phyloP scores from a whole-genome alignment of 2,888 invertebrate genomes.

The Craniophora ligustri region DNA sequence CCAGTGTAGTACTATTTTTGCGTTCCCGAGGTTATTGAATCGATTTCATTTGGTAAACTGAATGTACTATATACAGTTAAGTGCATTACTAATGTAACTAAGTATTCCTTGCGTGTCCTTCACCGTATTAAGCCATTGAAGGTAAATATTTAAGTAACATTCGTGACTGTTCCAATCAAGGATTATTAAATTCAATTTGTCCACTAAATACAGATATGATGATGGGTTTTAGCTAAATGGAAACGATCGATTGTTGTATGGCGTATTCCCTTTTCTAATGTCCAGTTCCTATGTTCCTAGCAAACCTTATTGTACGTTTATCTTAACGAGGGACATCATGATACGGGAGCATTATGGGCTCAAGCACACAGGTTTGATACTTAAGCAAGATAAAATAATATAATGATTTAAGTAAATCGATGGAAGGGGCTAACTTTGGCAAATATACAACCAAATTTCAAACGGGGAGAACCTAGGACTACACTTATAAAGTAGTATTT shows the following conservation, averaged over 20 bases:
- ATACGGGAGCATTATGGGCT: no score
- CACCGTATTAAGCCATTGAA: conserved; percentile 19
- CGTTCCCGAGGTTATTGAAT: background rate
- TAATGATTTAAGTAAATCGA: no score
- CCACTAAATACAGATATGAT: background rate
- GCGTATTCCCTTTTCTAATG: background rate
- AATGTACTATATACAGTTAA: conserved; percentile 6
- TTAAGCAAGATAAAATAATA: background rate
- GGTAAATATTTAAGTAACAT: conserved; percentile 27
- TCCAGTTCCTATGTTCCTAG: background rate
- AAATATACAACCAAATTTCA: no score
- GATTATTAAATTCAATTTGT: conserved; percentile 25
- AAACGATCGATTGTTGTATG: conserved; percentile 1
- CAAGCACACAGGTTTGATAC: no score
- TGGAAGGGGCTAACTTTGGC: no score
- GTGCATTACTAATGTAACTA: conserved; percentile 14
- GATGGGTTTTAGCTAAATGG: background rate
- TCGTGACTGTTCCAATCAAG: conserved; percentile 5
- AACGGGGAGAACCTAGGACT: no score
- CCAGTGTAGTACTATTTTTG: background rate
- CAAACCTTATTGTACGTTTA: no score
- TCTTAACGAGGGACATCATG: no score
- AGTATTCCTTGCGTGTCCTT: conserved; percentile 7
- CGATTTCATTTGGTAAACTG: conserved; percentile 8
- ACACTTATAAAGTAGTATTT: no score